These are phyloP conservation scores for Cylindroiulus punctatus DNA, from an alignment of 2,888 invertebrate genomes.

Conservation along the genomic window DNA sequence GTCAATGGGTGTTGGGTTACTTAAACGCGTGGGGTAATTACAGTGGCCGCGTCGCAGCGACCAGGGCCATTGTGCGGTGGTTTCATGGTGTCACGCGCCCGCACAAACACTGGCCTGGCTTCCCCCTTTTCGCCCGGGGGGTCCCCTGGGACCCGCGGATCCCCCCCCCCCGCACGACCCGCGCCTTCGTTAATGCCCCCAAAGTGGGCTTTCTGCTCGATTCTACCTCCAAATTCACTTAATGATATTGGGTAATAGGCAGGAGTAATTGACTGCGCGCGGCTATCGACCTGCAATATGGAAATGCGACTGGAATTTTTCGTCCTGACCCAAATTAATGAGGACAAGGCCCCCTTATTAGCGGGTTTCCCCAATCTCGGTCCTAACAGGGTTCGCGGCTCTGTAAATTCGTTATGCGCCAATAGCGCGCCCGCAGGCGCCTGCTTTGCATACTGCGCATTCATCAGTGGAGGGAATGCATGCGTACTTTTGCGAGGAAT, in stretches of 20 bases:
- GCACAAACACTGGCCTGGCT: constrained; percentile 16
- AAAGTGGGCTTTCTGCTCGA: constrained; percentile 37
- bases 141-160: constrained; percentile 3
- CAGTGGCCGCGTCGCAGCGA: not conserved
- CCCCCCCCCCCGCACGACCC: constrained; percentile 24
- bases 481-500: not conserved
- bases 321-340: constrained; percentile 35
- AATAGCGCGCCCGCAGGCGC: not conserved
- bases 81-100: constrained; percentile 37
- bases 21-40: constrained; percentile 34
- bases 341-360: constrained; percentile 11
- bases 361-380: constrained; percentile 32
- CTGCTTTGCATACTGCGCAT: not conserved
- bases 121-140: not conserved
- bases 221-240: constrained; percentile 33
- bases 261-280: constrained; percentile 6
- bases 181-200: constrained; percentile 14
- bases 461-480: not conserved
- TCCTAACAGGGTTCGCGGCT: constrained; percentile 4
- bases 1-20: constrained; percentile 34
- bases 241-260: constrained; percentile 42
- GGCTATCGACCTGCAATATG: not conserved
- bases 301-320: constrained; percentile 13
- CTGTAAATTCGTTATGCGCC: constrained; percentile 10
- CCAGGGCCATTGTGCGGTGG: constrained; percentile 17